Conservation (phyloP, 2,797 vertebrate species). For the Pangasius macronema region DNA sequence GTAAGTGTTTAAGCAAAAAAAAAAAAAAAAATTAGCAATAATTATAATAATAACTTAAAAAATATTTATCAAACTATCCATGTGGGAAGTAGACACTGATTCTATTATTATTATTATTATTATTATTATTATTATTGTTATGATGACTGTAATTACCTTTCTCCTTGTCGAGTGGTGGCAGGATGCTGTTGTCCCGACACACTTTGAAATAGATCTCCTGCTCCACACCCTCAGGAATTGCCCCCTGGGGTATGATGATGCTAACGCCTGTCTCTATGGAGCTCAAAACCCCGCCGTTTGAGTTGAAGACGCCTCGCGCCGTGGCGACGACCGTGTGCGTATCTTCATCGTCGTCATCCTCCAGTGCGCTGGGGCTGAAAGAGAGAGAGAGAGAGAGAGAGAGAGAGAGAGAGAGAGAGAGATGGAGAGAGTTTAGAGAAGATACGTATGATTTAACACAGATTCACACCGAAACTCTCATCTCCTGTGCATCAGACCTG, state of each 20-base stretch:
- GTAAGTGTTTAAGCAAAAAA: too few relatives aligned
- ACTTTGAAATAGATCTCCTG: constrained; percentile 89
- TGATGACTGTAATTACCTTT: constrained; percentile 80
- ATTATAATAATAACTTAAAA: constrained; percentile 85
- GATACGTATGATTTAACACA: neutral
- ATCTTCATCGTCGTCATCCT: constrained; percentile 96
- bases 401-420: neutral
- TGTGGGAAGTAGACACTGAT: neutral
- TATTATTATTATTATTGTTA: neutral
- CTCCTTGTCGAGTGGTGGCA: constrained; percentile 97
- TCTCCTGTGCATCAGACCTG: constrained; percentile 76
- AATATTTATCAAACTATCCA: neutral
- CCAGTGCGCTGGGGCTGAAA: constrained; percentile 88
- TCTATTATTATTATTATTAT: neutral
- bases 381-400: constrained; percentile 7
- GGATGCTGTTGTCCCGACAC: constrained; percentile 89
- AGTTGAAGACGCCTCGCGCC: constrained; percentile 93
- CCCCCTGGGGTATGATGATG: constrained; percentile 98
- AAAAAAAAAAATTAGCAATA: neutral
- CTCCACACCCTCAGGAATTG: constrained; percentile 88
- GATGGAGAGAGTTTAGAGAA: neutral
- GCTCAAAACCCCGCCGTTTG: constrained; percentile 97
- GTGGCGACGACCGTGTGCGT: constrained; percentile 97
- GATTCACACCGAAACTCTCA: neutral
- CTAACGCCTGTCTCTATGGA: constrained; percentile 98